Evolutionary conservation across 2,113 vertebrate genomes (phyloP).

Genomic region (Symphodus melops): DNA sequence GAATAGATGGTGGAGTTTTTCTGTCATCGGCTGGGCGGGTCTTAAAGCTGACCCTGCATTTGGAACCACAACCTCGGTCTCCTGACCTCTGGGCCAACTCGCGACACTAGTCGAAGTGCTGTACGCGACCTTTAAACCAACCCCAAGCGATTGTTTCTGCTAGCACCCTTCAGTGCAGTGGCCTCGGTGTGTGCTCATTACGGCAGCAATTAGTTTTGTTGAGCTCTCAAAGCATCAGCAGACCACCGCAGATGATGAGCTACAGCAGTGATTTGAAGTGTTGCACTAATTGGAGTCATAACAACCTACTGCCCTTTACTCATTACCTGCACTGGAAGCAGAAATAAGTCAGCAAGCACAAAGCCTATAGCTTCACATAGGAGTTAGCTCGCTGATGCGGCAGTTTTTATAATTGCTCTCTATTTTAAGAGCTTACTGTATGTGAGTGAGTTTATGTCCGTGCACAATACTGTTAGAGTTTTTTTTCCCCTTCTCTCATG

Average conservation of each 20-base stretch:
- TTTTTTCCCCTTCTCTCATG: constrained; percentile 35
- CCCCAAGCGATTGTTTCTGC: constrained; percentile 32
- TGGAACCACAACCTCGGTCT: constrained; percentile 16
- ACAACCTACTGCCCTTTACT: constrained; percentile 72
- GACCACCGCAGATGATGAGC: constrained; percentile 49
- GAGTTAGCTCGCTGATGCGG: constrained; percentile 58
- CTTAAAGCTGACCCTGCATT: constrained; percentile 38
- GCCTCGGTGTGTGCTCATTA: constrained; percentile 61
- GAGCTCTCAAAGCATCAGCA: constrained; percentile 44
- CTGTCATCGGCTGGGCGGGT: constrained; percentile 9
- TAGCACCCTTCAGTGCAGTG: constrained; percentile 7
- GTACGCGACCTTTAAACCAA: constrained; percentile 40
- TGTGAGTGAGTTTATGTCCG: constrained; percentile 22
- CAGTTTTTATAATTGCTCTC: constrained; percentile 60
- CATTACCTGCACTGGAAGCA: constrained; percentile 65
- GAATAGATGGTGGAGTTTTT: constrained; percentile 3
- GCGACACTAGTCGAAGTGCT: constrained; percentile 15
- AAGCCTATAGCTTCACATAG: constrained; percentile 30
- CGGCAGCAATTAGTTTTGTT: constrained; percentile 60
- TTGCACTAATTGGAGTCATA: constrained; percentile 76
- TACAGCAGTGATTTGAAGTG: constrained; percentile 61
- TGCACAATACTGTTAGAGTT: constrained; percentile 8
- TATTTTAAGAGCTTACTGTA: constrained; percentile 12
- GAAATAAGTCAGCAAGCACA: constrained; percentile 46
- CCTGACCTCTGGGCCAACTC: constrained; percentile 17